A percentile compares a stretch with the other conserved stretches of the same genome.
phyloP scores from a whole-genome alignment of 2,113 vertebrate species.

The Mastomys coucha region DNA sequence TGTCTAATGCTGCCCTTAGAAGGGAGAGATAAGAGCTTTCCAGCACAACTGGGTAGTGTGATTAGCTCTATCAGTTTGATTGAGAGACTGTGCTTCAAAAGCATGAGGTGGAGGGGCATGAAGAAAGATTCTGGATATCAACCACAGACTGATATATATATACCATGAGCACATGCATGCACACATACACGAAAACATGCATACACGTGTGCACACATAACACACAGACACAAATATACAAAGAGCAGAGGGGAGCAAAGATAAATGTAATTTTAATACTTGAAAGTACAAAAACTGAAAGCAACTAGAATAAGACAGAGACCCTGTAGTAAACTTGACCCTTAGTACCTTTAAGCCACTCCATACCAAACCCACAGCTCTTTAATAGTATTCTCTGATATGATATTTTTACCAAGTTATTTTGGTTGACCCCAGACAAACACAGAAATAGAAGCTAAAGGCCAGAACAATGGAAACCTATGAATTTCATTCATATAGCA shows the following conservation, averaged over 20 bases:
- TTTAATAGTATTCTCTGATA: not conserved
- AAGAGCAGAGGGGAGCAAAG: not conserved
- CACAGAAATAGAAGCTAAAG: slow-evolving; percentile 34
- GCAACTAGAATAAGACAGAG: not conserved
- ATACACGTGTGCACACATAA: not conserved
- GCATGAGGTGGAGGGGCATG: not conserved
- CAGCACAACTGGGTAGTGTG: no score
- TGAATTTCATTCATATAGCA: slow-evolving; percentile 40
- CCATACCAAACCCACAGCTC: not conserved
- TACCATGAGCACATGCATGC: not conserved
- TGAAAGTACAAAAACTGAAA: not conserved
- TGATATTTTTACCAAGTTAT: slow-evolving; percentile 39
- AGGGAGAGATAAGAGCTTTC: not conserved
- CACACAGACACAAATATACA: not conserved
- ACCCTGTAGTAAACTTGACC: not conserved
- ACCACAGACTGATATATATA: not conserved
- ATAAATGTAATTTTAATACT: not conserved
- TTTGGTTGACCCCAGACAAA: slow-evolving; percentile 66
- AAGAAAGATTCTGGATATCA: not conserved
- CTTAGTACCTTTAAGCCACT: not conserved
- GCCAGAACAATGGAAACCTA: slow-evolving; percentile 66
- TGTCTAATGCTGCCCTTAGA: not conserved
- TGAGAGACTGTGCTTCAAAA: not conserved
- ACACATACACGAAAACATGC: not conserved
- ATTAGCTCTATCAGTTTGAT: not conserved